Evolutionary conservation across 2,113 vertebrate species (phyloP).

Genomic region (Hypocryptadius cinnamomeus): DNA sequence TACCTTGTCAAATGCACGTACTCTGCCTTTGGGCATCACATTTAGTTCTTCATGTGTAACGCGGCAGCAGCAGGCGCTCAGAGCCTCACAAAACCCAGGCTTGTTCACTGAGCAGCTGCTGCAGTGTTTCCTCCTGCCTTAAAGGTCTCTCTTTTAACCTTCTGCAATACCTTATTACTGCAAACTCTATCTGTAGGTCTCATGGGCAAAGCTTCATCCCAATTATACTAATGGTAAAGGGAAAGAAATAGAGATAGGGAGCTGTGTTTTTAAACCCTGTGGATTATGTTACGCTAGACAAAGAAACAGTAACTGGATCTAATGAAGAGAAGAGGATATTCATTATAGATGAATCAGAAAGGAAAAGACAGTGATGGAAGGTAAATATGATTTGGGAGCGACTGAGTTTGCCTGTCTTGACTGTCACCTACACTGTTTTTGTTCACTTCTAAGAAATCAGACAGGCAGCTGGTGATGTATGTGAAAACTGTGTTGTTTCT

Average conservation of each 20-base stretch:
- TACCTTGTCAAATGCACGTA: background rate
- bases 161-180: background rate
- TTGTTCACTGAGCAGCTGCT: background rate
- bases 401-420: background rate
- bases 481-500: background rate
- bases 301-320: conserved; percentile 16
- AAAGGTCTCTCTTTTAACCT: background rate
- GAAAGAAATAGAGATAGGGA: background rate
- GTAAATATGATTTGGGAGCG: background rate
- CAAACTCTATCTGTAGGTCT: background rate
- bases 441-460: background rate
- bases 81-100: background rate
- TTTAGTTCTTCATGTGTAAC: background rate
- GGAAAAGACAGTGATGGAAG: background rate
- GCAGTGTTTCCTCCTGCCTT: background rate
- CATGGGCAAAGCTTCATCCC: background rate
- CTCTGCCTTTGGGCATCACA: background rate
- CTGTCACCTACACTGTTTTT: conserved; percentile 1
- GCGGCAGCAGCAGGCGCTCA: rapidly evolving
- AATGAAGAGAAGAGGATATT: background rate
- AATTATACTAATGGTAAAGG: background rate
- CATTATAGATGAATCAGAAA: conserved; percentile 32
- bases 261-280: background rate
- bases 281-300: background rate
- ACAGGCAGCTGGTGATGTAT: background rate